Base-by-base conservation (phyloP, 1,140 invertebrate genomes). In the Rhopalosiphum padi region DNA sequence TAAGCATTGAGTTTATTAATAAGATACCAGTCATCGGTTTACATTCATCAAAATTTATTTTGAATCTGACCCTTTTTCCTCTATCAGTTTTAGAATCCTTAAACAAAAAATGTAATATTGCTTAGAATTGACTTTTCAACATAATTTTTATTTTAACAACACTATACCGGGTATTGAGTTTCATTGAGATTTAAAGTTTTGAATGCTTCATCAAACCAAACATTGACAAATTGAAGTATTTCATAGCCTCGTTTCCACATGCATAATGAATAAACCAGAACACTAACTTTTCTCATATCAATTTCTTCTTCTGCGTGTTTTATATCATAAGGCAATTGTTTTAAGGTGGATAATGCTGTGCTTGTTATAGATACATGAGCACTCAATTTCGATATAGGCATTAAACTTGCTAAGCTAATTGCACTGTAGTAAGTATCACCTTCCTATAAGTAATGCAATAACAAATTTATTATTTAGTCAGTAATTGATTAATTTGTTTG, bases 121-220 rank as follows among this genome's bases (percentile, higher is more conserved):
- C 30, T 68, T 30, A 37, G 51, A 21, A 77, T 77, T n/a, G 60
- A n/a, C 30, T 18, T 22, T n/a, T 18, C 30, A 77, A 35, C 1
- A n/a, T 77, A 15, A 77, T 77, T 77, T 77, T n/a, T 15, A 77
- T n/a, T 77, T 77, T n/a, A n/a, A 35, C 5, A 82, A 51, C 51
- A 92, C 6, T n/a, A 41, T 93, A 93, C 91, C 11, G 91, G 91
- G 15, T 93, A 93, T 85, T 93, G 91, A 43, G 91, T 93, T 55
- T 93, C 91, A 86, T 93, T 93, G 22, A 93, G 82, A 53, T 93
- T 83, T 83, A 86, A 18, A 37, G 82, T 93, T 37, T 86, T 93
- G 22, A 93, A 93, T 18, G 91, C 82, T 86, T 86, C 91, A 86
- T 93, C 82, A 93, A 93, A 93, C 91, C 91, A 93, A 85, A 93